Conservation (phyloP, 2,113 vertebrate genomes). For the Dromaius novaehollandiae region DNA sequence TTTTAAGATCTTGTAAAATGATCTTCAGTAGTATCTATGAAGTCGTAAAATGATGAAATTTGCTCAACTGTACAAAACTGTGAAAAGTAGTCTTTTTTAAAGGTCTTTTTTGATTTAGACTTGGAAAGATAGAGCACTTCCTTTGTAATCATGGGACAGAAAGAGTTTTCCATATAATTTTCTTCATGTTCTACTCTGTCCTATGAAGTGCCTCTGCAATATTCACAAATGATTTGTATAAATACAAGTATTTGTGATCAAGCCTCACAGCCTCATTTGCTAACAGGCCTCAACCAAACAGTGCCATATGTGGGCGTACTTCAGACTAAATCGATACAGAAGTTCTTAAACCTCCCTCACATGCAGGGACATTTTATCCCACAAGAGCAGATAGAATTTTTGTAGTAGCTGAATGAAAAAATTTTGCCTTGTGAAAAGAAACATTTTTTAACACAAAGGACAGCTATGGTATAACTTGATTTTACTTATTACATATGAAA, state of each 20-base stretch:
- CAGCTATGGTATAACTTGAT: neutral
- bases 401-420: neutral
- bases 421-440: neutral
- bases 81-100: neutral
- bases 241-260: neutral
- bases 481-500: constrained; percentile 14
- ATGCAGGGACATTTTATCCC: neutral
- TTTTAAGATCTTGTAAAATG: neutral
- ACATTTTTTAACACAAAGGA: neutral
- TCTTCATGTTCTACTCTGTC: neutral
- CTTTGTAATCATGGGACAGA: neutral
- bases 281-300: neutral
- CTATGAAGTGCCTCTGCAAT: neutral
- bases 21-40: neutral
- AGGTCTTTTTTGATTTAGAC: neutral
- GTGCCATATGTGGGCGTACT: neutral
- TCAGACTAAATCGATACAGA: neutral
- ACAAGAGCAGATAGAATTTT: neutral
- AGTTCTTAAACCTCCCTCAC: neutral
- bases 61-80: neutral
- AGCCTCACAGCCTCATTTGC: neutral
- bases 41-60: neutral
- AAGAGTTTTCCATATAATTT: neutral
- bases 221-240: neutral
- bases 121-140: neutral